Conservation (phyloP, 2,888 invertebrate species). For the Abscondita cerata region DNA sequence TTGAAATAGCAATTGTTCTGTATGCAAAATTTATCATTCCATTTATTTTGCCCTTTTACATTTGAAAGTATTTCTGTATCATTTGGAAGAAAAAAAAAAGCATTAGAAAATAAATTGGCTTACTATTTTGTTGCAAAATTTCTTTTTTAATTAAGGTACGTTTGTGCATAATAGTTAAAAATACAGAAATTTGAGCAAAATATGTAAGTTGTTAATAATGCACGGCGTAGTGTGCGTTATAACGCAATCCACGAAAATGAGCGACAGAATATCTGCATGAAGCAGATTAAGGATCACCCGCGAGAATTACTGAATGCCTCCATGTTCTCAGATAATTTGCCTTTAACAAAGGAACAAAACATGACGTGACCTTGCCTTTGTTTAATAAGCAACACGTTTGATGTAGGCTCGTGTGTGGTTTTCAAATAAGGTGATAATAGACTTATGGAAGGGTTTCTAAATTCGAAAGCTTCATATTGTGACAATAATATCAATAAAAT, state of each 20-base stretch:
- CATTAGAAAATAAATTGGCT: not conserved
- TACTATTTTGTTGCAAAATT: too few relatives aligned
- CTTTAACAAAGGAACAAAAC: conserved; percentile 46
- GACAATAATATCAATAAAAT: conserved; percentile 19
- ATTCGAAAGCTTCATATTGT: too few relatives aligned
- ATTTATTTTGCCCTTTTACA: not conserved
- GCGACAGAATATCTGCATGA: conserved; percentile 45
- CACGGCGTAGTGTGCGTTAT: conserved; percentile 6
- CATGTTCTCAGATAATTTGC: conserved; percentile 47
- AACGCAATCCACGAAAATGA: conserved; percentile 43
- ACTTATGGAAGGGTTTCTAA: conserved; percentile 14
- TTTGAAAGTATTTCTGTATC: conserved; percentile 3
- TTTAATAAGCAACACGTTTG: conserved; percentile 21
- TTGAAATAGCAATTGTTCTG: conserved; percentile 15
- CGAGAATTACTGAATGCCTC: conserved; percentile 46
- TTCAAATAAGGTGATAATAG: conserved; percentile 21
- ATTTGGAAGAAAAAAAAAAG: not conserved
- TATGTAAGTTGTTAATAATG: conserved; percentile 25
- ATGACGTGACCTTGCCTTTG: conserved; percentile 31
- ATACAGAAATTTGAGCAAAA: too few relatives aligned
- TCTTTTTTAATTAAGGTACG: too few relatives aligned
- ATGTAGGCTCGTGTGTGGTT: conserved; percentile 18
- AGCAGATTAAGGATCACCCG: conserved; percentile 49
- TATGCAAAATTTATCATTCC: not conserved
- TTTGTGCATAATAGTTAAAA: too few relatives aligned